Conservation (phyloP, 1,140 invertebrate species). For the Andrena cerasifolii region DNA sequence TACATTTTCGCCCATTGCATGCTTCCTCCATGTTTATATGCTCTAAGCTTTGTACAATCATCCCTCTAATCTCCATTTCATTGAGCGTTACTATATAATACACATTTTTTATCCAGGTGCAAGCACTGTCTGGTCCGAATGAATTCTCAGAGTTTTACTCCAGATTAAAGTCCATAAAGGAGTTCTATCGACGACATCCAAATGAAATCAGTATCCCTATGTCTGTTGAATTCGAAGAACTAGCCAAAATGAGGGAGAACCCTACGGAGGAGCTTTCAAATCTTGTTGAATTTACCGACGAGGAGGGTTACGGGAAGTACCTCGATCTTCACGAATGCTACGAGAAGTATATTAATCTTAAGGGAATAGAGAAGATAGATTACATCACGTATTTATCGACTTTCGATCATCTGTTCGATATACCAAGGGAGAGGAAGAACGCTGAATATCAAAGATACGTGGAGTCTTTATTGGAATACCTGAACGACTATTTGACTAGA, state of each 20-base stretch:
- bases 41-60: too few relatives aligned
- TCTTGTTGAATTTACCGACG: conserved; percentile 99
- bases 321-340: conserved; percentile 99
- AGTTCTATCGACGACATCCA: conserved; percentile 97
- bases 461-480: conserved; percentile 92
- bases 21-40: too few relatives aligned
- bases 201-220: conserved; percentile 98
- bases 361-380: conserved; percentile 98
- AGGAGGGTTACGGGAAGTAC: conserved; percentile 99
- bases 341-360: conserved; percentile 97
- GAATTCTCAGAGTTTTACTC: conserved; percentile 99
- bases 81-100: conserved; percentile 1
- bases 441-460: conserved; percentile 96
- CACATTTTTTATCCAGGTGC: conserved; percentile 73
- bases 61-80: too few relatives aligned
- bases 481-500: conserved; percentile 92
- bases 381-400: conserved; percentile 97
- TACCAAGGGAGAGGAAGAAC: conserved; percentile 96
- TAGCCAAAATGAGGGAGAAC: conserved; percentile 94
- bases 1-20: too few relatives aligned
- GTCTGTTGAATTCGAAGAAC: conserved; percentile 98
- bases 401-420: conserved; percentile 98
- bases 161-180: conserved; percentile 96
- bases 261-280: conserved; percentile 90
- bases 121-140: conserved; percentile 97